Evolutionary conservation across 2,797 vertebrate species (phyloP).

Genomic region (Potorous gilbertii): DNA sequence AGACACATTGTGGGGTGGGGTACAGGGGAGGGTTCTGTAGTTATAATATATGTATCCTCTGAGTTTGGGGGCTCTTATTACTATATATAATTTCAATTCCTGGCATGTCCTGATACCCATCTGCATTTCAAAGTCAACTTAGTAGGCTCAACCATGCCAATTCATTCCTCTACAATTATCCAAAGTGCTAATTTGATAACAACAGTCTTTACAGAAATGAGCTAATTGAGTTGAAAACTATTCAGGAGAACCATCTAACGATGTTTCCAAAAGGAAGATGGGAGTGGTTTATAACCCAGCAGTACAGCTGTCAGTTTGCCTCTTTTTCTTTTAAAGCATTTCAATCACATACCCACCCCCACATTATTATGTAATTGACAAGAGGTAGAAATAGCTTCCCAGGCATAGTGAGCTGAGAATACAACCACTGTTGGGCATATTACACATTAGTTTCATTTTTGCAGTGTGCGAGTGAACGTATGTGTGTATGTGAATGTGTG

Average conservation of each 20-base stretch:
- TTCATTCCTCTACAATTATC: neutral
- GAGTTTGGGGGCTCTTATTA: neutral
- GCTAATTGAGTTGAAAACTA: neutral
- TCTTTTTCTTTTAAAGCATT: neutral
- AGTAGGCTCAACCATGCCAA: neutral
- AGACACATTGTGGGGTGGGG: conserved; percentile 5
- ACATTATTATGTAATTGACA: neutral
- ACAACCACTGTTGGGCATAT: neutral
- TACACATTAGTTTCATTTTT: neutral
- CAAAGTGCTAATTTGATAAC: neutral
- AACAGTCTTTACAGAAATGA: conserved; percentile 4
- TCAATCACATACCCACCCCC: neutral
- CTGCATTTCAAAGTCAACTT: conserved; percentile 6
- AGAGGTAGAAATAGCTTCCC: neutral
- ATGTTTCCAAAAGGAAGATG: neutral
- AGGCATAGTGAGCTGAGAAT: neutral
- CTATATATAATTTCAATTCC: neutral
- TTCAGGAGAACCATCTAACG: neutral
- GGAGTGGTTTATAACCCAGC: neutral
- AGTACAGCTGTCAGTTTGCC: neutral
- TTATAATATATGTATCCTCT: neutral
- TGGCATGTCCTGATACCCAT: neutral
- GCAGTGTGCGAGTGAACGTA: neutral
- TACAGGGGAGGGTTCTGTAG: neutral
- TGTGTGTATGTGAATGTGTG: neutral